Conservation (phyloP, 2,797 vertebrate species). For the Sebastes iracundus region DNA sequence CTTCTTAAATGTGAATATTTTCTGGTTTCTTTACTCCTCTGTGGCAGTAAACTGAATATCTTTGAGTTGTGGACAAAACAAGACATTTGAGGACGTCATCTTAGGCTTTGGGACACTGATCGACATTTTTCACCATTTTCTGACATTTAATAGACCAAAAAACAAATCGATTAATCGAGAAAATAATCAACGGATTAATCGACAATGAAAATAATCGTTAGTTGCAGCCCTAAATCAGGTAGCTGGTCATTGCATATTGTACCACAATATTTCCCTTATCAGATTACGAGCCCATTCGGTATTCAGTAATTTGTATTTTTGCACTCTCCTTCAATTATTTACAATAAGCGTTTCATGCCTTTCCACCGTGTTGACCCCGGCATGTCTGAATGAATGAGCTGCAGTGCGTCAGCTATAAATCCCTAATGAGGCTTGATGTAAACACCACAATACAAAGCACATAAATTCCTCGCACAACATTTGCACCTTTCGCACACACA, state of each 20-base stretch:
- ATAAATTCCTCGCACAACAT: conserved; percentile 52
- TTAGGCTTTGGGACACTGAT: rapidly evolving
- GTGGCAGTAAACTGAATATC: too few relatives aligned
- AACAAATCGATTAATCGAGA: too few relatives aligned
- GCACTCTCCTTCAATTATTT: conserved; percentile 37
- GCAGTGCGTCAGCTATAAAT: conserved; percentile 65
- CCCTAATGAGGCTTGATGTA: conserved; percentile 74
- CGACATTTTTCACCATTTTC: too few relatives aligned
- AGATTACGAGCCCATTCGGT: background rate
- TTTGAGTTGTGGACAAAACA: too few relatives aligned
- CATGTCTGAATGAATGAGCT: conserved; percentile 58
- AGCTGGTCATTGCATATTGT: background rate
- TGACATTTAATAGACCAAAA: rapidly evolving
- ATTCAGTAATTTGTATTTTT: conserved; percentile 16
- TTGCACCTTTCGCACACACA: conserved; percentile 29
- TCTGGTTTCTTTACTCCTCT: background rate
- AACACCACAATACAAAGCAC: conserved; percentile 62
- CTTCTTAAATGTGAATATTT: too few relatives aligned
- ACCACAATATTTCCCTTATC: background rate
- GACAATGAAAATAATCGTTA: too few relatives aligned
- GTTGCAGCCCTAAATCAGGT: background rate
- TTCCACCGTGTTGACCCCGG: conserved; percentile 49
- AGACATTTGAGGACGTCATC: too few relatives aligned
- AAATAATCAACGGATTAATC: too few relatives aligned
- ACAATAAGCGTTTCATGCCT: conserved; percentile 34